Percentiles rank a stretch among this genome's conserved stretches.
These are phyloP conservation scores for Bombyx mandarina DNA, from an alignment of 1,140 invertebrate genomes.

Conservation along the genomic window DNA sequence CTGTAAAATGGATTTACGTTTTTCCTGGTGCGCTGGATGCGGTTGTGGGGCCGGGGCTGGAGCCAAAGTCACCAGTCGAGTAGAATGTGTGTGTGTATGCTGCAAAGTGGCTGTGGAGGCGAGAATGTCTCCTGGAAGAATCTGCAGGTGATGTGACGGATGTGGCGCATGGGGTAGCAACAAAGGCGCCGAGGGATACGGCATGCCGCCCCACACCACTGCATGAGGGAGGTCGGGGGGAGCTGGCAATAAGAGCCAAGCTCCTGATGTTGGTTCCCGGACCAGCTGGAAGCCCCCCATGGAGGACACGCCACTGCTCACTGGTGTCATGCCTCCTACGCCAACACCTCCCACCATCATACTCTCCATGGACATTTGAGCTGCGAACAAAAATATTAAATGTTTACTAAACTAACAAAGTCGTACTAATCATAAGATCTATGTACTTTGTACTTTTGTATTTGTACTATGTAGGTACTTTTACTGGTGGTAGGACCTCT, in stretches of 20 bases:
- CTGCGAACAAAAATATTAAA: constrained; percentile 39
- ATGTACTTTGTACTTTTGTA: no score
- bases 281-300: constrained; percentile 78
- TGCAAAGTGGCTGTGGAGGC: constrained; percentile 68
- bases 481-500: no score
- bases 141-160: constrained; percentile 73
- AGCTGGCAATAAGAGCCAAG: constrained; percentile 82
- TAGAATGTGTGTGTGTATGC: constrained; percentile 74
- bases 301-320: constrained; percentile 45
- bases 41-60: constrained; percentile 48
- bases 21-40: constrained; percentile 58
- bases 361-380: constrained; percentile 78
- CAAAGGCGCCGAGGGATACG: constrained; percentile 73
- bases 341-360: constrained; percentile 73
- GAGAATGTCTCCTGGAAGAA: constrained; percentile 72
- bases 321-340: constrained; percentile 64
- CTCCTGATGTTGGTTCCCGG: constrained; percentile 84
- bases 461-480: no score
- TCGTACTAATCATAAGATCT: not conserved
- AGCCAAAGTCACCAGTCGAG: constrained; percentile 71
- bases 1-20: constrained; percentile 72
- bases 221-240: constrained; percentile 82
- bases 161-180: constrained; percentile 76
- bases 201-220: constrained; percentile 80
- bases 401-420: not conserved